A percentile compares a stretch with the other conserved stretches of the same genome.
Conservation (phyloP, 2,888 invertebrate species). For the Trachelus stipa region DNA sequence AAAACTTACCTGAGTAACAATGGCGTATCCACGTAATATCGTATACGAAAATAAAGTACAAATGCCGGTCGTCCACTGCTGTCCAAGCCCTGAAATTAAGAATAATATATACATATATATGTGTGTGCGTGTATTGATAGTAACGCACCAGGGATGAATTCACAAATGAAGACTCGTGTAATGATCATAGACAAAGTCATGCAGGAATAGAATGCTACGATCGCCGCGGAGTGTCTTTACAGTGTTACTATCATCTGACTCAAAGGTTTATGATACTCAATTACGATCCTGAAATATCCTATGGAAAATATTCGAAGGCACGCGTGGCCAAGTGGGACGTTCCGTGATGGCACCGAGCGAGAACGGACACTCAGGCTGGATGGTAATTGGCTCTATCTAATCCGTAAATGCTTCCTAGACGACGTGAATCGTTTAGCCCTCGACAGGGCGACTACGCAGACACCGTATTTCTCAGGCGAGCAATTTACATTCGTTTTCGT, state of each 20-base stretch:
- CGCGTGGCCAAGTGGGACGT: neutral
- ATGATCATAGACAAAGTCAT: neutral
- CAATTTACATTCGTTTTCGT: conserved; percentile 20
- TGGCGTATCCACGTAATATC: conserved; percentile 94
- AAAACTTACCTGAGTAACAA: conserved; percentile 78
- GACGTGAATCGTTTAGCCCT: conserved; percentile 12
- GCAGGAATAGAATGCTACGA: neutral
- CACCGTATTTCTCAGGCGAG: neutral
- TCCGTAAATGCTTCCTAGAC: conserved; percentile 10
- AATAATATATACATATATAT: neutral
- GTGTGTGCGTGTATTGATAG: neutral
- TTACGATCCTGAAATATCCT: neutral
- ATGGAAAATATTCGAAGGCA: neutral
- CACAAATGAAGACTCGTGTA: conserved; percentile 13
- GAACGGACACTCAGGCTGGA: neutral
- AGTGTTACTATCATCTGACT: neutral
- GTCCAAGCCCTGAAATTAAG: conserved; percentile 80
- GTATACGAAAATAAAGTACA: conserved; percentile 90
- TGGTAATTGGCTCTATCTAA: conserved; percentile 4
- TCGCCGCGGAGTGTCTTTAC: neutral
- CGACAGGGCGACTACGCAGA: neutral
- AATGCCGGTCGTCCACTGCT: conserved; percentile 90
- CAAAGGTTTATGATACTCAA: neutral
- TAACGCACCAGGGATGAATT: neutral
- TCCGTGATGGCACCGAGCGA: neutral